Base-by-base conservation (phyloP, 2,797 vertebrate species). In the Gorsachius magnificus region DNA sequence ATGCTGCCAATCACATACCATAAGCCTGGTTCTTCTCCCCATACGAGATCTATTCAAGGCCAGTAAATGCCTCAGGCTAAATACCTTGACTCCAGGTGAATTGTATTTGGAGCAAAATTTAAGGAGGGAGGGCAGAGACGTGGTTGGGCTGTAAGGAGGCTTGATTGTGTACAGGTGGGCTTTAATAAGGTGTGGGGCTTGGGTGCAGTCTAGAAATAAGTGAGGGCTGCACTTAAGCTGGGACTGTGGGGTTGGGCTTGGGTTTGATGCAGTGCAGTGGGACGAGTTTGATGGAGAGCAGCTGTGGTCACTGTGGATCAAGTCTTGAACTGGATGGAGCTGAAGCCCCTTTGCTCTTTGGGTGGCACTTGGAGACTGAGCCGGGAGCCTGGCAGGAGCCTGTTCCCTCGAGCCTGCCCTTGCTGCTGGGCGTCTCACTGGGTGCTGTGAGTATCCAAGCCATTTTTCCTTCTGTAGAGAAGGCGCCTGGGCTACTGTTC, bases 171-270 rank as follows among this genome's bases (percentile, higher is more conserved):
- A 0, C 29, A 68, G 61, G 35, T 54, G 82, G 58, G 56, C 31
- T 86, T 35, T n/a, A 28, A 2, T 13, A 21, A 6, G 16, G 8
- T 3, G 21, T 25, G 71, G 0, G 28, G 13, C 11, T 20, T 21
- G 18, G 48, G 53, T 8, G 25, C 9, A 4, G 71, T 1, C 46
- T 63, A 11, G 6, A 12, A 36, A 13, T 4, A 15, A 19, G 56
- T 0, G 46, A 5, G 69, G 84, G 3, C 1, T 6, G 0, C 0
- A 0, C 1, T 5, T 0, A 0, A 24, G 28, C 2, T 4, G 5
- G 63, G 11, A 1, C 19, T 10, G 0, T 1, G 5, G 69, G 11
- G 5, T 4, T 14, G 1, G 21, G 36, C 36, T 38, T 38, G 11
- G 36, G 64, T 3, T 9, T 36, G 82, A 0, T 8, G 2, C 0